Evolutionary conservation across 2,888 invertebrate genomes (phyloP).

Genomic region (Timema cristinae): DNA sequence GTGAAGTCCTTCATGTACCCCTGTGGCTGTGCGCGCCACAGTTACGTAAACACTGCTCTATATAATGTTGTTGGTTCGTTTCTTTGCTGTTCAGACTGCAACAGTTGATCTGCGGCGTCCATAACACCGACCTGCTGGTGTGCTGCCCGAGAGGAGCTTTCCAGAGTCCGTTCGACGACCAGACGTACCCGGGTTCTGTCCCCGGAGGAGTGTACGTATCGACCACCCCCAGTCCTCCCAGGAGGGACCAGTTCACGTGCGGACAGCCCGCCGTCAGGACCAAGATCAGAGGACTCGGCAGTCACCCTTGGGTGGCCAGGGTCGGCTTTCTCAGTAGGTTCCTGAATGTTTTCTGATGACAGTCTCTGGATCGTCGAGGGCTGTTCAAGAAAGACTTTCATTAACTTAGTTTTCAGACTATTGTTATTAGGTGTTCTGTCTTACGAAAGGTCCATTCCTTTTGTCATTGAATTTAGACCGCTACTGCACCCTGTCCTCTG

Average conservation of each 20-base stretch:
- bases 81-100: conserved; percentile 45
- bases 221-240: conserved; percentile 9
- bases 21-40: too few species aligned
- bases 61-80: not conserved
- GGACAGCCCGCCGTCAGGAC: conserved; percentile 26
- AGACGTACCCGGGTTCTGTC: not conserved
- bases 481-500: too few species aligned
- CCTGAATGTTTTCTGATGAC: too few species aligned
- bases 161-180: conserved; percentile 38
- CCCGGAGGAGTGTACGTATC: not conserved
- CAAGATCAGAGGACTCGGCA: conserved; percentile 49
- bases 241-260: conserved; percentile 28
- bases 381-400: too few species aligned
- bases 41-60: not conserved
- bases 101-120: conserved; percentile 57
- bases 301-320: conserved; percentile 71
- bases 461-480: too few species aligned
- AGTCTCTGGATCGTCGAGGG: too few species aligned
- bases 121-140: conserved; percentile 53
- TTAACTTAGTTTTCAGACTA: too few species aligned
- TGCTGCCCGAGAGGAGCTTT: conserved; percentile 58
- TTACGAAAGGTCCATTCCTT: too few species aligned
- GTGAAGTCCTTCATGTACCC: too few species aligned
- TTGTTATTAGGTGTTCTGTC: too few species aligned
- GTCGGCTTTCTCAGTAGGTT: conserved; percentile 70